Evolutionary conservation across 2,797 vertebrate genomes (phyloP).

Genomic region (Chrosomus eos): DNA sequence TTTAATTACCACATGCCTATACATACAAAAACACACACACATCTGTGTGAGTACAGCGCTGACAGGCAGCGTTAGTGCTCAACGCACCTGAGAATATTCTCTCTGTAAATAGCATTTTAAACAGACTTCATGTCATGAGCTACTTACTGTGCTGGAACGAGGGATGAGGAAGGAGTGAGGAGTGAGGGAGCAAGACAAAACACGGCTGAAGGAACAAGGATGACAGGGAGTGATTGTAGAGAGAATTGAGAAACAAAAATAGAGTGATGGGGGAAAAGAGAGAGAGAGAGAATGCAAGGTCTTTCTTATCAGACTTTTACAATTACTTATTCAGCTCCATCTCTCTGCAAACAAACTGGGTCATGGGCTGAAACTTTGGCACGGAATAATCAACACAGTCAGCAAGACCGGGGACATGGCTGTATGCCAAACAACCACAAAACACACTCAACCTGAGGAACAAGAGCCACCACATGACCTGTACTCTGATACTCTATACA

Average conservation of each 20-base stretch:
- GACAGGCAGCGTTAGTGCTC: slow-evolving; percentile 16
- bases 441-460: slow-evolving; percentile 21
- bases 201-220: neutral
- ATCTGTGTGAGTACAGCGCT: slow-evolving; percentile 3
- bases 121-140: slow-evolving; percentile 45
- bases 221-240: slow-evolving; percentile 15
- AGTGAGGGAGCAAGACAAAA: slow-evolving; percentile 28
- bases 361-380: slow-evolving; percentile 18
- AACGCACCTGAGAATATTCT: slow-evolving; percentile 34
- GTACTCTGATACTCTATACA: neutral
- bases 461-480: neutral
- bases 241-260: slow-evolving; percentile 14
- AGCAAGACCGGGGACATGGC: slow-evolving; percentile 4
- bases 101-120: slow-evolving; percentile 40
- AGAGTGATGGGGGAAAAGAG: neutral
- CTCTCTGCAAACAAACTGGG: slow-evolving; percentile 35
- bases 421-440: slow-evolving; percentile 31
- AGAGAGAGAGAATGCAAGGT: neutral
- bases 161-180: slow-evolving; percentile 2
- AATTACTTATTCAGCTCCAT: slow-evolving; percentile 37
- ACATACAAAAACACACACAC: slow-evolving; percentile 18
- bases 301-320: neutral
- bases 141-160: neutral
- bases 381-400: slow-evolving; percentile 42
- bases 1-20: slow-evolving; percentile 44